Base-by-base conservation (phyloP, 2,113 vertebrate genomes). In the Erpornis zantholeuca region DNA sequence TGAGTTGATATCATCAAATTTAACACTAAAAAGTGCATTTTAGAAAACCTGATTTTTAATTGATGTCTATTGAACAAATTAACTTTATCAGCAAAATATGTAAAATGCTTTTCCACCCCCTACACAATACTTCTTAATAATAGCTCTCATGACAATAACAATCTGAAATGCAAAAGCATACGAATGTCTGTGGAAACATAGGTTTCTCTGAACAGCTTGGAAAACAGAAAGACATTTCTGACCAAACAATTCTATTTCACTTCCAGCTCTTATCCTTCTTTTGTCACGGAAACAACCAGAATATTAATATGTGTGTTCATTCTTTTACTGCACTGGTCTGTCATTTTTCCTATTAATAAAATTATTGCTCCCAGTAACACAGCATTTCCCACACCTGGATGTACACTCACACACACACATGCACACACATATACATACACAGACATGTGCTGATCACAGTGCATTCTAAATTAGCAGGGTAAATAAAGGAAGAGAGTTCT, bases 21-120 rank as follows among this genome's bases (percentile, higher is more conserved):
- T 61, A 91, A 88, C 24, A 63, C 19, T 52, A 73, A 83, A 79
- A 92, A 61, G 19, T 25, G 8, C 15, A 64, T 56, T 86, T 80
- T 45, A 68, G 33, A 81, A 90, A 88, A 66, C 17, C 6, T 36
- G 17, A 33, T 96, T 93, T 95, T 97, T 60, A 96, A 94, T 18
- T 68, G 23, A 38, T 86, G 40, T 63, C 53, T 33, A 64, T 60
- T 64, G 94, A 93, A 76, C 1, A 75, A 52, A 89, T 92, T 68
- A 91, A 85, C 38, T 68, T 93, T 90, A 66, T 29, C 59, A 91
- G 61, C 47, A 63, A 93, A 86, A 83, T 35, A 91, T 54, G 88
- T 78, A 70, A 96, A 96, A 95, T 82, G 28, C 85, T 92, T 97
- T 66, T 96, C 86, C 76, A 88, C 7, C 5, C 20, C 68, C 86